Percentiles rank a stretch among this genome's conserved stretches.
phyloP scores from a whole-genome alignment of 1,140 invertebrate species.

The Araneus ventricosus region DNA sequence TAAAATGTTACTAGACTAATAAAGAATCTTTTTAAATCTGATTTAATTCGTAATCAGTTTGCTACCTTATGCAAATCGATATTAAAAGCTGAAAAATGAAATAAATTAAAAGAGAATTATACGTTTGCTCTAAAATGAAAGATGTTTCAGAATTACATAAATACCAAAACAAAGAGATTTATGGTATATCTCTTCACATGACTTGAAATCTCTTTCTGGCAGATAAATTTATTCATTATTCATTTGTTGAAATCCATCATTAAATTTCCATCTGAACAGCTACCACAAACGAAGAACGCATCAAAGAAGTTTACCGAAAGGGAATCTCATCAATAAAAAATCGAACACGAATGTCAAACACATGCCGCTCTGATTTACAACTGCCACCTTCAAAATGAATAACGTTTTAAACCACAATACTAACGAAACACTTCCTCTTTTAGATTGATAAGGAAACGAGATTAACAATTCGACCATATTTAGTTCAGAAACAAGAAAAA shows the following conservation, averaged over 20 bases:
- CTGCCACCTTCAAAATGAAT: not conserved
- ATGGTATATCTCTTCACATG: too few species aligned
- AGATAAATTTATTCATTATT: not conserved
- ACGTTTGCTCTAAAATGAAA: too few species aligned
- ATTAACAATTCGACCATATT: not conserved
- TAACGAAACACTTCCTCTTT: conserved; percentile 9
- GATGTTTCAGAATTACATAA: too few species aligned
- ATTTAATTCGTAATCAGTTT: too few species aligned
- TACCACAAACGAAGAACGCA: not conserved
- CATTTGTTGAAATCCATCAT: not conserved
- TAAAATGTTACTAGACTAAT: too few species aligned
- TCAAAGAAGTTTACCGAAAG: not conserved
- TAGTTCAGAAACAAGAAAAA: not conserved
- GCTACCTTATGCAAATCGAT: too few species aligned
- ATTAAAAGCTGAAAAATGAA: too few species aligned
- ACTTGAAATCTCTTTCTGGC: not conserved
- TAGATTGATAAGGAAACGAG: conserved; percentile 22
- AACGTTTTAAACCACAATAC: not conserved
- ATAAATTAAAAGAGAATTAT: too few species aligned
- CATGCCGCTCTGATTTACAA: not conserved
- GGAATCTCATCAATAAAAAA: not conserved
- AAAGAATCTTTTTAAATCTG: too few species aligned
- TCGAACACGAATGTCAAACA: not conserved
- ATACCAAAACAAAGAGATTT: too few species aligned
- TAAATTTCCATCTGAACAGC: not conserved